Base-by-base conservation (phyloP, 2,888 invertebrate genomes). In the Acleris laterana region DNA sequence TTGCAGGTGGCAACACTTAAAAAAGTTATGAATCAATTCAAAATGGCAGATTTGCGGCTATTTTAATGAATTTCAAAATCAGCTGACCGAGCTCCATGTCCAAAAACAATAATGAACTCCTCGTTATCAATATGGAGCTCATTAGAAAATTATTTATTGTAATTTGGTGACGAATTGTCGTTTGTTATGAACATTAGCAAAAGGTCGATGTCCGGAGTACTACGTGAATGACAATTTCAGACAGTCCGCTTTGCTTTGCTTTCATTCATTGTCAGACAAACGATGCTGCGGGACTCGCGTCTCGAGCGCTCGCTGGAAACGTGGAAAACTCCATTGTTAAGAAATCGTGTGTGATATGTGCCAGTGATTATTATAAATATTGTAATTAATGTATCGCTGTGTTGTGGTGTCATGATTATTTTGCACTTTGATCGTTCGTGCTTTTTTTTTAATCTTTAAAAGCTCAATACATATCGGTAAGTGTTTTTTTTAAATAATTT, bases 1-100 rank as follows among this genome's bases (percentile, higher is more conserved):
- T 59, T 25, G 42, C 11, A 5, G n/a, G 48, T 53, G 55, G 65
- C 49, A 61, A 56, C 65, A 65, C 20, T 46, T 2, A 42, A 44
- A 56, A 65, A 65, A 60, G 49, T 62, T 50, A 65, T 61, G 65
- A 65, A 61, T 65, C 55, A 56, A 65, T 61, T 65, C 60, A 65
- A 65, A 65, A 65, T 65, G 65, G 65, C 65, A 65, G 65, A 65
- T 65, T 65, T 65, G 65, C 65, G 65, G 55, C 60, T 60, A 60
- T 65, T 65, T 56, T 60, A 61, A 65, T 65, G 60, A 56, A 61
- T 65, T 65, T 65, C 65, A 61, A 65, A 65, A 65, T 44, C 65
- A 65, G 65, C 65, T 65, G 65, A 65, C 44, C 50, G 65, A 32
- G 46, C 49, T 61, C 13, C 55, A 42, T 20, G 50, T 44, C 28